Evolutionary conservation across 2,888 invertebrate genomes (phyloP), one percentile per base, ranked within the genome.

Genomic region (Epistrophella euchroma): DNA sequence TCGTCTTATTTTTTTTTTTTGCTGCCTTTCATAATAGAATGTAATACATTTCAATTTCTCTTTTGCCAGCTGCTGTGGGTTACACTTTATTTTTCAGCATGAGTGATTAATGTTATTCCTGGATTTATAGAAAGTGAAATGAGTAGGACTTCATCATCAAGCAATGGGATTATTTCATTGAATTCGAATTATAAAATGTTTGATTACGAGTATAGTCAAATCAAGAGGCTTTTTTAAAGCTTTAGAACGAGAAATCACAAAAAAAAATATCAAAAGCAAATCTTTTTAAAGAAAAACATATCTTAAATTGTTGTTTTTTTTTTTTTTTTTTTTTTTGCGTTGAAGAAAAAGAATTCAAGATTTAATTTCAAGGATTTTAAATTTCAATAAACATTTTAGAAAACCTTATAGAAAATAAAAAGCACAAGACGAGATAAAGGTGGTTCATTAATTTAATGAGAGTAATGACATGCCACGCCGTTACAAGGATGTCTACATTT

Each of bases 91-190:
- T 60, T 60, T 58, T 74, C 62, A 22, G 58, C 50, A 72, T 47
- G 50, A 66, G 56, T 77, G 82, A 82, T 77, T 77, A 82, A 82
- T 82, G 22, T 47, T 64, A 45, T 60, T 22, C 40, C 40, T 15
- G 9, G 60, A 60, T 60, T 60, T 60, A 17, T 15, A 1, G 10
- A 17, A 40, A n/a, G 6, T 5, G 52, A 52, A 28, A 52, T 52
- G 52, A 52, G 11, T 25, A 10, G 10, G 52, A 52, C 25, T 52
- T 52, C 13, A 52, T 52, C 13, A 52, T 52, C 15, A 52, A n/a
- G 13, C 52, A 28, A 52, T 52, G 22, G 22, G 15, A 52, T 52
- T 52, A 25, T 52, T 52, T 52, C 22, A 52, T 52, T 52, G 50
- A 52, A 52, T 25, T 25, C 15, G 25, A 15, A 52, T 52, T 25